Evolutionary conservation across 1,140 invertebrate species (phyloP), one percentile per base, ranked within the genome.

Genomic region (Caenorhabditis brenneri): DNA sequence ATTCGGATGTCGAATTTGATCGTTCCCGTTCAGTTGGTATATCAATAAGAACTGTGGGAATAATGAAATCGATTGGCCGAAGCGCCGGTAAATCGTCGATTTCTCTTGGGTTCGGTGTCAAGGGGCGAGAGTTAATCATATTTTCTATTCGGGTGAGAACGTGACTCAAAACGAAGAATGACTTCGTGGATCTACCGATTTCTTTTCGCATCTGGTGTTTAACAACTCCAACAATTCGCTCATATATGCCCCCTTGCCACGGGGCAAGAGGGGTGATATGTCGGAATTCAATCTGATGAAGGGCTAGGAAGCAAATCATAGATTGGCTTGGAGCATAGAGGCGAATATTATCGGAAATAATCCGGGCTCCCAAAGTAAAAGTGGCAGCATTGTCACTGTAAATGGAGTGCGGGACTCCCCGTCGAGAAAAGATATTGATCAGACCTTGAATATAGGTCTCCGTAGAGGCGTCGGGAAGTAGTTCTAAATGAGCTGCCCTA

Each of bases 221-320:
- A n/a, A 27, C 31, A 10, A 82, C 3, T 15, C 53, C 81, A 1
- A 82, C 81, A 15, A 82, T 82, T 29, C 53, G 10, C 36, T 82
- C 81, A 39, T 82, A 82, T 29, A 69, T 9, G 10, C 81, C 81
- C 1, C 81, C 81, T 19, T 39, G 22, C 81, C 81, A 82, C 22
- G 81, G 81, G 4, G 81, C 4, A 3, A 46, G 33, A 1, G 58
- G 33, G 1, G 81, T 58, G 29, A 82, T 82, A 29, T 51, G 36
- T 15, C 51, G 4, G 42, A 48, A 82, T 1, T 22, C 22, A 1
- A 82, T 22, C 5, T 29, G 2, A 4, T 69, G 55, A 10, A 6
- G 1, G 3, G 29, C 27, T 10, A 53, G 19, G 36, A 31, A 69
- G 36, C 27, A 27, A 58, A 69, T 31, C n/a, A n/a, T 1, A 31